These are phyloP conservation scores for Spondyliosoma cantharus DNA, from an alignment of 2,797 vertebrate genomes.

Conservation along the genomic window DNA sequence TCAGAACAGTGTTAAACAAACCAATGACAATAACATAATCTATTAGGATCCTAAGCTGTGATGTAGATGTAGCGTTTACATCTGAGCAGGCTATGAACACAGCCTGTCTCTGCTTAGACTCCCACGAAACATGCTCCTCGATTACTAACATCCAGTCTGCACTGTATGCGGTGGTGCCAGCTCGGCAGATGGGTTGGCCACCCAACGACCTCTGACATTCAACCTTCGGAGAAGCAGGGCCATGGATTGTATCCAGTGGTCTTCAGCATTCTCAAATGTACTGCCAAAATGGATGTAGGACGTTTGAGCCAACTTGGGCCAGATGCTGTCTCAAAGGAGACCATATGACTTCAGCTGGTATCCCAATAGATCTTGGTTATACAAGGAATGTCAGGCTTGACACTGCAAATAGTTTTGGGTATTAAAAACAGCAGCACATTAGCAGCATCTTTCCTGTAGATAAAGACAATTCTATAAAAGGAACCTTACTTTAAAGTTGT, in stretches of 20 bases:
- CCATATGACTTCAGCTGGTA: constrained; percentile 50
- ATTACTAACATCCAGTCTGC: constrained; percentile 53
- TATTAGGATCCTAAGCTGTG: not conserved
- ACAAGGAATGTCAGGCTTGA: not conserved
- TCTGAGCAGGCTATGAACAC: constrained; percentile 44
- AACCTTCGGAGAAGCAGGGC: constrained; percentile 66
- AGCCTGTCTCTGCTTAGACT: constrained; percentile 53
- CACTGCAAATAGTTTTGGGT: not conserved
- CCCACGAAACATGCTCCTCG: constrained; percentile 63
- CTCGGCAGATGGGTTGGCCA: constrained; percentile 70
- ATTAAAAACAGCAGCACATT: not conserved
- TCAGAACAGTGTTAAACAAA: constrained; percentile 38
- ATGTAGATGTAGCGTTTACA: constrained; percentile 32
- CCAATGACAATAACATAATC: constrained; percentile 27
- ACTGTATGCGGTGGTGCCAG: constrained; percentile 59
- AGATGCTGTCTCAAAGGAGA: constrained; percentile 64
- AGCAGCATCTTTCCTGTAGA: not conserved
- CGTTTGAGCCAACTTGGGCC: constrained; percentile 50
- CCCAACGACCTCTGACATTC: constrained; percentile 71
- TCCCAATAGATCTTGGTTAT: constrained; percentile 36
- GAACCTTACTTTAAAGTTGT: not conserved
- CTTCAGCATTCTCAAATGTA: constrained; percentile 70
- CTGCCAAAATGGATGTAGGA: constrained; percentile 65
- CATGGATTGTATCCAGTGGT: constrained; percentile 69
- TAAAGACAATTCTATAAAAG: not conserved